These are phyloP conservation scores for Euplagia quadripunctaria DNA, from an alignment of 2,888 invertebrate genomes.

Conservation along the genomic window DNA sequence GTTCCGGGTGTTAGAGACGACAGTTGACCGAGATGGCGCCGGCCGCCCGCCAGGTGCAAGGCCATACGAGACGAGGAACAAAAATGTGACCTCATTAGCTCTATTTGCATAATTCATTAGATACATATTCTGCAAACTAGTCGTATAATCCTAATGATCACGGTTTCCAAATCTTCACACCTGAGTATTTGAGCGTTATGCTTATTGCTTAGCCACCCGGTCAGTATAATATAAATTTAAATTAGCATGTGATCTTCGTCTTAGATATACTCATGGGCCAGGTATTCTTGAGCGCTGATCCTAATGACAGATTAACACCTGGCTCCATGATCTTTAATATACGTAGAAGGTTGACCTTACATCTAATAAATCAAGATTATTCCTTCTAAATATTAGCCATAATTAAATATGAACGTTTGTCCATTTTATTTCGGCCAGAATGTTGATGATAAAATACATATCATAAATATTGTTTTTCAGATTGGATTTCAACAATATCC, in stretches of 20 bases:
- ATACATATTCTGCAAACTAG: conserved; percentile 48
- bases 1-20: conserved; percentile 63
- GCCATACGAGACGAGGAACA: conserved; percentile 53
- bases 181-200: conserved; percentile 59
- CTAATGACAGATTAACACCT: conserved; percentile 47
- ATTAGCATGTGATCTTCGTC: conserved; percentile 38
- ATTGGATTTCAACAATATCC: background rate
- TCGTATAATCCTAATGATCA: conserved; percentile 43
- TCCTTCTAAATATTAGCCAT: conserved; percentile 22
- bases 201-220: conserved; percentile 23
- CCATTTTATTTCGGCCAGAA: background rate
- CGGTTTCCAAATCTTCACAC: conserved; percentile 58
- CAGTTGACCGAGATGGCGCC: conserved; percentile 64
- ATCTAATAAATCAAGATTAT: conserved; percentile 28
- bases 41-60: conserved; percentile 63
- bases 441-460: background rate
- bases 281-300: conserved; percentile 39
- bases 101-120: conserved; percentile 63
- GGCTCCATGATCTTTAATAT: conserved; percentile 37
- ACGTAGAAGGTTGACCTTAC: conserved; percentile 34
- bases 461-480: background rate
- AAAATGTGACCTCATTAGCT: conserved; percentile 66
- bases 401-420: conserved; percentile 5
- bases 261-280: conserved; percentile 33
- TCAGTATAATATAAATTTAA: conserved; percentile 43